Conservation (phyloP, 2,888 invertebrate genomes). For the Spodoptera littoralis region DNA sequence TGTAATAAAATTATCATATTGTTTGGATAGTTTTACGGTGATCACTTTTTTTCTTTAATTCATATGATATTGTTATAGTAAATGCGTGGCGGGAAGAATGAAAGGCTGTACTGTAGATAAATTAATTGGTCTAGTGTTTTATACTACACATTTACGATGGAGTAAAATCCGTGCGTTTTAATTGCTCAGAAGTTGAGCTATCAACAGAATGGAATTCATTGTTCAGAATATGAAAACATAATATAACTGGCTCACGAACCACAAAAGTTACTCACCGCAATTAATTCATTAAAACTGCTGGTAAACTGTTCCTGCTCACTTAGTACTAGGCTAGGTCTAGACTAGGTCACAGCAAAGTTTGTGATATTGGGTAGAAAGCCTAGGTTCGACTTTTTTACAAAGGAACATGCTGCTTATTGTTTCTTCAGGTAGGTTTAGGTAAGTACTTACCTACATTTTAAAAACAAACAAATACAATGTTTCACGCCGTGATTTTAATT, state of each 20-base stretch:
- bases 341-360: too few species aligned
- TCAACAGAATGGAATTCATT: not conserved
- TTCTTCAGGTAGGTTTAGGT: too few species aligned
- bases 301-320: too few species aligned
- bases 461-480: too few species aligned
- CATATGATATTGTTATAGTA: conserved; percentile 25
- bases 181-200: conserved; percentile 5
- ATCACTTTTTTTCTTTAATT: conserved; percentile 41
- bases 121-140: conserved; percentile 16
- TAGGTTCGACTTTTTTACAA: too few species aligned
- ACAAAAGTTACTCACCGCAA: too few species aligned
- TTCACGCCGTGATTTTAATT: too few species aligned
- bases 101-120: conserved; percentile 6
- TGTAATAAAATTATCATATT: conserved; percentile 54
- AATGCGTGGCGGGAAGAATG: conserved; percentile 12
- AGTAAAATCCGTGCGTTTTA: conserved; percentile 23
- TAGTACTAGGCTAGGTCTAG: too few species aligned
- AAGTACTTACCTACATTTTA: too few species aligned
- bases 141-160: conserved; percentile 11
- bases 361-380: too few species aligned
- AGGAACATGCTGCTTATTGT: too few species aligned
- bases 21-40: conserved; percentile 49
- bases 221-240: conserved; percentile 8
- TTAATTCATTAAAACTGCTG: too few species aligned
- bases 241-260: not conserved